phyloP scores from a whole-genome alignment of 1,140 invertebrate genomes.

The Philopotamus ludificatus region DNA sequence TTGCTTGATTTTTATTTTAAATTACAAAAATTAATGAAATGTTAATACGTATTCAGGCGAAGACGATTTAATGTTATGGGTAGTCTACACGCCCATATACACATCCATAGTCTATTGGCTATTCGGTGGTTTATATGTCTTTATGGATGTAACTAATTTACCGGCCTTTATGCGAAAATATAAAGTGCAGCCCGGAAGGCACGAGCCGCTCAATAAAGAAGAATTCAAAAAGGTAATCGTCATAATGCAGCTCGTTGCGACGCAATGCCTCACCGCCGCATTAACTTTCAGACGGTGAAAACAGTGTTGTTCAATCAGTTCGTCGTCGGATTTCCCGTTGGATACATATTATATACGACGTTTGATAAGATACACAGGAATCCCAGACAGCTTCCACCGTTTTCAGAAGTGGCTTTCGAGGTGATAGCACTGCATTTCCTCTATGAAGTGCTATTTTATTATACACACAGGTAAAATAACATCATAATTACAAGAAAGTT shows the following conservation, averaged over 20 bases:
- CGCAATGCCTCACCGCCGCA: not conserved
- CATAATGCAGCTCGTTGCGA: too few species aligned
- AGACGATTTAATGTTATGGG: conserved; percentile 30
- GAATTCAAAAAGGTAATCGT: conserved; percentile 10
- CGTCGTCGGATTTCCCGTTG: conserved; percentile 67
- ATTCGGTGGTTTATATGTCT: conserved; percentile 27
- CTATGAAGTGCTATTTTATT: too few species aligned
- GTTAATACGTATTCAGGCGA: conserved; percentile 43
- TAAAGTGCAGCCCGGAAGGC: conserved; percentile 37
- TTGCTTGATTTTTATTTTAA: conserved; percentile 38
- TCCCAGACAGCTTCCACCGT: too few species aligned
- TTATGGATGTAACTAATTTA: conserved; percentile 31
- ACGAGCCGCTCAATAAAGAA: conserved; percentile 32
- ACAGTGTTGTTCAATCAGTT: conserved; percentile 79
- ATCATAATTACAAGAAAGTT: too few species aligned
- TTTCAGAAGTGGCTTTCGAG: too few species aligned
- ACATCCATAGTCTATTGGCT: conserved; percentile 33
- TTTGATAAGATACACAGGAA: too few species aligned
- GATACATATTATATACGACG: too few species aligned
- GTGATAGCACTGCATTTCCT: too few species aligned
- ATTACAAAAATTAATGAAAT: not conserved
- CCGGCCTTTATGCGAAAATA: conserved; percentile 35
- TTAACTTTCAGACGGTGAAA: conserved; percentile 60
- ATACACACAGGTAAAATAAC: too few species aligned
- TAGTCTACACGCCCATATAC: conserved; percentile 18